These are phyloP conservation scores for Eudyptes chrysolophus DNA, from an alignment of 2,113 vertebrate genomes.

Conservation along the genomic window DNA sequence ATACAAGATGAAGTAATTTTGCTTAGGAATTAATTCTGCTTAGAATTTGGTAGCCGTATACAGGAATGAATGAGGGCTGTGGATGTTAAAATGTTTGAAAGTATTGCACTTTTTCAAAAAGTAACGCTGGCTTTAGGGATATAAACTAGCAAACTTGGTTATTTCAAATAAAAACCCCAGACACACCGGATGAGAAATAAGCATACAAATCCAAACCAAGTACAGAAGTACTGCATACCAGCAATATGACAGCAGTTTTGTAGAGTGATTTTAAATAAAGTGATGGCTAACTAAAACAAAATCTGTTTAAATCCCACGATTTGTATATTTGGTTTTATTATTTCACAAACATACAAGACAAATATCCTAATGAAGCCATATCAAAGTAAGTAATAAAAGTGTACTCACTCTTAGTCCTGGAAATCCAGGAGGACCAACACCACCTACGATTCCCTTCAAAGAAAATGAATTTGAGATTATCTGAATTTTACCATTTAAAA, in stretches of 20 bases:
- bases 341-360: not conserved
- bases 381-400: not conserved
- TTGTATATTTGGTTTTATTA: not conserved
- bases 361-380: not conserved
- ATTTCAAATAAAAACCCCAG: not conserved
- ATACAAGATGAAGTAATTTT: not conserved
- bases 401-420: conserved; percentile 92
- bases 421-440: conserved; percentile 88
- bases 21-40: not conserved
- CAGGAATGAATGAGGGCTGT: not conserved
- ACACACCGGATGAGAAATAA: not conserved
- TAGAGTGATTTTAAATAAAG: not conserved
- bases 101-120: not conserved
- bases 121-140: not conserved
- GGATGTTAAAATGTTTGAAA: not conserved
- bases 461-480: not conserved
- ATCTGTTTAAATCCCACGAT: not conserved
- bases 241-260: not conserved
- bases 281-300: not conserved
- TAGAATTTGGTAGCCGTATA: not conserved
- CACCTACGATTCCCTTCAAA: conserved; percentile 88
- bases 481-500: not conserved
- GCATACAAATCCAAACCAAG: not conserved
- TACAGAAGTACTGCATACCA: not conserved
- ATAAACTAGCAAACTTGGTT: not conserved